Evolutionary conservation across 2,797 vertebrate species (phyloP).

Genomic region (Mormyrops attenuatus): DNA sequence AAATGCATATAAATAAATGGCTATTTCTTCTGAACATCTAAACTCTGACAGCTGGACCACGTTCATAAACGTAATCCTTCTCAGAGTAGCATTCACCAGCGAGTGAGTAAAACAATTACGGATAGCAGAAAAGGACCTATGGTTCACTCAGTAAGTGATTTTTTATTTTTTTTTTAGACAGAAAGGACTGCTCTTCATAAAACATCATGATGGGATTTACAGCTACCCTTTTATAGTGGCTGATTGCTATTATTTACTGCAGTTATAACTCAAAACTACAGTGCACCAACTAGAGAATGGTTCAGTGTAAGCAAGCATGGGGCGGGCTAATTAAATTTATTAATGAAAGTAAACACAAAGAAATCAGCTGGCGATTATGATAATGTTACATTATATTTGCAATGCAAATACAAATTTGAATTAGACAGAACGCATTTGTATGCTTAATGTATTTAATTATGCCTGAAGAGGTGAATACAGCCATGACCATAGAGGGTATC

Average conservation of each 20-base stretch:
- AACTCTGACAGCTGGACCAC: not conserved
- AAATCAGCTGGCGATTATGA: not conserved
- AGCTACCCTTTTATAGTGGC: conserved; percentile 4
- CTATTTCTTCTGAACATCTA: not conserved
- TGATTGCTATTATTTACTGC: conserved; percentile 41
- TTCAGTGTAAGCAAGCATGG: not conserved
- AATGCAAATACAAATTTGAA: not conserved
- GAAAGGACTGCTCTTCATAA: conserved; percentile 44
- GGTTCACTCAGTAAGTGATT: conserved; percentile 42
- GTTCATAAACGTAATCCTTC: not conserved
- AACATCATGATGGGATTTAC: conserved; percentile 43
- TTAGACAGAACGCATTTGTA: not conserved
- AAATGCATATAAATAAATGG: not conserved
- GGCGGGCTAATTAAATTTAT: not conserved
- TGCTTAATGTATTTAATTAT: conserved; percentile 1
- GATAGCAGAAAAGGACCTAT: not conserved
- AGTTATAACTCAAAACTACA: conserved; percentile 17
- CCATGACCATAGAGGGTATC: not conserved
- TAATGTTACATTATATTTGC: conserved; percentile 9
- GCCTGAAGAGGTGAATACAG: not conserved
- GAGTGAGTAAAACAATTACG: not conserved
- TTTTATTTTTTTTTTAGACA: conserved; percentile 44
- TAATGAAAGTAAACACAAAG: conserved; percentile 2
- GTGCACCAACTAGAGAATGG: not conserved
- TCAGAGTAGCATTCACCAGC: not conserved